These are phyloP conservation scores for Stratiomys singularior DNA, from an alignment of 2,888 invertebrate genomes.

Conservation along the genomic window DNA sequence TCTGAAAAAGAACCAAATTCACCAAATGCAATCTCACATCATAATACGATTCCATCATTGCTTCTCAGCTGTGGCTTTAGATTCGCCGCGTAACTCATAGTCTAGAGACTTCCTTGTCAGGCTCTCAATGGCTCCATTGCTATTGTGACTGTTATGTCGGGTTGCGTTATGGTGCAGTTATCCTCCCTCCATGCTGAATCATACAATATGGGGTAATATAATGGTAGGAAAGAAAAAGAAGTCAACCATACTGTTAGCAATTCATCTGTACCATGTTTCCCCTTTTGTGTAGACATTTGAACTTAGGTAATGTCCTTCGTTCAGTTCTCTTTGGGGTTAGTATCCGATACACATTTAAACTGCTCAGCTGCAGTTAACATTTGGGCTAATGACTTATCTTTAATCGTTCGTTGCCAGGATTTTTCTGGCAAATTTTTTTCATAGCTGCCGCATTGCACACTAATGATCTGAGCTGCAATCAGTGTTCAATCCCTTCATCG, in stretches of 20 bases:
- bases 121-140: background rate
- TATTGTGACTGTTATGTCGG: background rate
- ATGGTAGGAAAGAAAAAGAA: background rate
- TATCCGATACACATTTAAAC: background rate
- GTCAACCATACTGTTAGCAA: background rate
- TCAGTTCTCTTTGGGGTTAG: background rate
- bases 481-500: too few relatives aligned
- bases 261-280: background rate
- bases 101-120: background rate
- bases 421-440: too few relatives aligned
- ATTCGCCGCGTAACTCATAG: background rate
- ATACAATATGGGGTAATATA: background rate
- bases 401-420: too few relatives aligned
- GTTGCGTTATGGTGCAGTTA: conserved; percentile 15
- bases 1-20: too few relatives aligned
- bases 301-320: background rate
- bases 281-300: background rate
- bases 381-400: too few relatives aligned
- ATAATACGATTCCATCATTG: too few relatives aligned
- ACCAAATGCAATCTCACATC: too few relatives aligned
- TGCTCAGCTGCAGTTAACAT: background rate
- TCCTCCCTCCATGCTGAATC: conserved; percentile 21
- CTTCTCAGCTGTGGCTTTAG: background rate
- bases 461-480: too few relatives aligned
- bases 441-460: too few relatives aligned